A percentile compares a stretch with the other conserved stretches of the same genome.
Conservation (phyloP, 2,113 vertebrate species). For the Cettia cetti region DNA sequence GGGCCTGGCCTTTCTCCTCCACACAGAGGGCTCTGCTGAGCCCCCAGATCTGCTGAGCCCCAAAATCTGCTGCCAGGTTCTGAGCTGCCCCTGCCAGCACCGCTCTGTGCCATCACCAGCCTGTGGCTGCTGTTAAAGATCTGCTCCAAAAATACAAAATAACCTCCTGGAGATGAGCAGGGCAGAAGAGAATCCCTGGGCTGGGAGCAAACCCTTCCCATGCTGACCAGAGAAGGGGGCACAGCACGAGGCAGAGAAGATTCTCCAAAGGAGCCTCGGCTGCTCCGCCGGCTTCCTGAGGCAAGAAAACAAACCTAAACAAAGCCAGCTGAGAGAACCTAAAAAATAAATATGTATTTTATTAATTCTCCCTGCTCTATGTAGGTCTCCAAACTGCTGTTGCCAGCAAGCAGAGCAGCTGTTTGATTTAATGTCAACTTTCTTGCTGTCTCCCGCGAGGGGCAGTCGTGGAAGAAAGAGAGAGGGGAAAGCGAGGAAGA, state of each 20-base stretch:
- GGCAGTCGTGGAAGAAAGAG: background rate
- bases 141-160: background rate
- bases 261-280: background rate
- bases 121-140: background rate
- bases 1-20: background rate
- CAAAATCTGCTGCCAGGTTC: background rate
- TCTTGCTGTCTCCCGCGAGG: background rate
- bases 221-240: background rate
- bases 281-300: background rate
- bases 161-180: background rate
- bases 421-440: constrained; percentile 57
- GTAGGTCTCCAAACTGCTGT: constrained; percentile 19
- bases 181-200: background rate
- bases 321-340: constrained; percentile 3
- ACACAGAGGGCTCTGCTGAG: background rate
- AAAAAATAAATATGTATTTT: constrained; percentile 47
- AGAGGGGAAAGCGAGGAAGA: background rate
- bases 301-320: constrained; percentile 23
- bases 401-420: constrained; percentile 28
- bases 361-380: constrained; percentile 29
- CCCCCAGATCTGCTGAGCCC: background rate
- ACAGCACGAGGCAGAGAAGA: background rate
- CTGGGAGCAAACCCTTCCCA: background rate
- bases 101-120: fast-evolving
- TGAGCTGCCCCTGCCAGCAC: background rate